phyloP scores from a whole-genome alignment of 2,113 vertebrate species.

The Mugil cephalus region DNA sequence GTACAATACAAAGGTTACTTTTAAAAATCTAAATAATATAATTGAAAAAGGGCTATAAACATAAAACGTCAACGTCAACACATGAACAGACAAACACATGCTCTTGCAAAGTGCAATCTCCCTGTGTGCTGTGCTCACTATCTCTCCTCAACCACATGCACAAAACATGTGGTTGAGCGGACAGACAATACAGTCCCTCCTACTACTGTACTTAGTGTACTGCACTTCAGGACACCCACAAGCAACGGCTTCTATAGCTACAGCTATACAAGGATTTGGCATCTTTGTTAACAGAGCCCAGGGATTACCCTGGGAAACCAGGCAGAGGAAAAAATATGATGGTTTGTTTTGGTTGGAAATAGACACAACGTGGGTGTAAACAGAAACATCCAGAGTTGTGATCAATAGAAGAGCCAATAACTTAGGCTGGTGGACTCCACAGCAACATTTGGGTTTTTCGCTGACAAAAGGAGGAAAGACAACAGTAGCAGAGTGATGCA shows the following conservation, averaged over 20 bases:
- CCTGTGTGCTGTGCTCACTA: slow-evolving; percentile 16
- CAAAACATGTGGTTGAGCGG: slow-evolving; percentile 1
- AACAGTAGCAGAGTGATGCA: not conserved
- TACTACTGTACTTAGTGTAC: slow-evolving; percentile 50
- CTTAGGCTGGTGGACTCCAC: slow-evolving; percentile 48
- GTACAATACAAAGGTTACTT: too few species aligned
- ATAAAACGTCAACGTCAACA: too few species aligned
- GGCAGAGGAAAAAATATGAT: slow-evolving; percentile 20
- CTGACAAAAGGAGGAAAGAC: not conserved
- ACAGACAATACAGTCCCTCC: slow-evolving; percentile 51
- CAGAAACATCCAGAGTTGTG: slow-evolving; percentile 43
- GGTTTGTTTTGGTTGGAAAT: slow-evolving; percentile 44
- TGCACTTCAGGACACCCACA: slow-evolving; percentile 56
- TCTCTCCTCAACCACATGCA: slow-evolving; percentile 41
- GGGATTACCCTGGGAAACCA: slow-evolving; percentile 4
- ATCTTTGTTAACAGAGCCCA: not conserved
- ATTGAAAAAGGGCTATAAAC: too few species aligned
- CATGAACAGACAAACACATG: not conserved
- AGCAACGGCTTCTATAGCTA: slow-evolving; percentile 14
- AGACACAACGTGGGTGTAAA: slow-evolving; percentile 35
- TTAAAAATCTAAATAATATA: too few species aligned
- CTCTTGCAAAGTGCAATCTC: not conserved
- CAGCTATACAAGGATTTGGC: slow-evolving; percentile 1
- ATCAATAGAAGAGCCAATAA: slow-evolving; percentile 53
- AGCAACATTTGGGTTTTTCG: slow-evolving; percentile 14